Percentiles rank a stretch among this genome's conserved stretches.
Evolutionary conservation across 2,113 vertebrate genomes (phyloP).

Genomic region (Oreochromis tanganicae): DNA sequence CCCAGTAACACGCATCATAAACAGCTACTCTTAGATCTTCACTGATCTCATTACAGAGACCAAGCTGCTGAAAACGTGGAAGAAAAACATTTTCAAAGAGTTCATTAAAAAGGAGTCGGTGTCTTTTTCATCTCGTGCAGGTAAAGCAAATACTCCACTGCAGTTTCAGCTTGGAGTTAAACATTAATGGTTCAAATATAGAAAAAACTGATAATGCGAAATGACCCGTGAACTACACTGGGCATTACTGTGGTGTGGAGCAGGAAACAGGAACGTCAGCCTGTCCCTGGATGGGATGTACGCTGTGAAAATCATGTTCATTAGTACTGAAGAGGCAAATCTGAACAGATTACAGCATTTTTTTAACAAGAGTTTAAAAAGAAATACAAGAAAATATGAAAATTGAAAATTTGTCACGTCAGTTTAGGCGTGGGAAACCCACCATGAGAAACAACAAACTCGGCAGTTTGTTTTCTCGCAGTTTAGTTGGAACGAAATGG

Average conservation of each 20-base stretch:
- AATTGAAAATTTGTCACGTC: background rate
- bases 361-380: background rate
- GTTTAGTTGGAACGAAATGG: background rate
- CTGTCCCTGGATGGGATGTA: background rate
- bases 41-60: background rate
- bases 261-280: accelerated
- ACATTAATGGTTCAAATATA: background rate
- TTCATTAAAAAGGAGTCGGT: background rate
- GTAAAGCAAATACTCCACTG: accelerated
- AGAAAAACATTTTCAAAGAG: background rate
- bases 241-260: background rate
- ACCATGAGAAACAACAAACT: background rate
- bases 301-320: background rate
- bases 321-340: background rate
- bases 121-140: background rate
- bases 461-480: background rate
- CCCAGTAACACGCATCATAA: background rate
- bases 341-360: background rate
- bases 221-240: background rate
- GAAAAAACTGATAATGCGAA: background rate
- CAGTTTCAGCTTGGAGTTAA: background rate
- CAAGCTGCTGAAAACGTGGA: background rate
- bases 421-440: background rate
- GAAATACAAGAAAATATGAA: background rate
- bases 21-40: background rate